phyloP scores from a whole-genome alignment of 2,888 invertebrate genomes.

The Hetaerina titia region DNA sequence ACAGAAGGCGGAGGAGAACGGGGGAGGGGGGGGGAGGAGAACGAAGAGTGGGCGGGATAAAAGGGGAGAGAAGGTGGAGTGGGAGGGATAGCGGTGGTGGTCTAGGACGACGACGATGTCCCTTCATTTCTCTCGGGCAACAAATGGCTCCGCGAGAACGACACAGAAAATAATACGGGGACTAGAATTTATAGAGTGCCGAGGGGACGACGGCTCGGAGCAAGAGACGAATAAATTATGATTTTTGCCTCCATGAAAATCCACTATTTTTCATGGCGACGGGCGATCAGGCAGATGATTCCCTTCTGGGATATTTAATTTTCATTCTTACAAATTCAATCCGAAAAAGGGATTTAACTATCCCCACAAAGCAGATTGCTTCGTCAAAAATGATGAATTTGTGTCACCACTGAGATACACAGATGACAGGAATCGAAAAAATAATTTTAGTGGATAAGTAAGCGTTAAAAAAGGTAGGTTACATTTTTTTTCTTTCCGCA shows the following conservation, averaged over 20 bases:
- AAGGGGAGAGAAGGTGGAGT: background rate
- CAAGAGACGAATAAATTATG: background rate
- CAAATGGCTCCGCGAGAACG: background rate
- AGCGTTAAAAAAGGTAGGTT: too few relatives aligned
- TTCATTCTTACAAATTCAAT: too few relatives aligned
- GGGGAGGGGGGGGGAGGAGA: background rate
- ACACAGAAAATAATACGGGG: background rate
- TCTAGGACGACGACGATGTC: background rate
- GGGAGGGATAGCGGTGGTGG: background rate
- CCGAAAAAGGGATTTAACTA: too few relatives aligned
- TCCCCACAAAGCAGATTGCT: too few relatives aligned
- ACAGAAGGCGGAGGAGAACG: background rate
- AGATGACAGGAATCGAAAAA: too few relatives aligned
- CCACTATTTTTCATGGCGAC: too few relatives aligned
- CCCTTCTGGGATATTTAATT: too few relatives aligned
- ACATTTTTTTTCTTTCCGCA: too few relatives aligned
- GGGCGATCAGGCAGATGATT: too few relatives aligned
- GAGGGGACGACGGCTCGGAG: background rate
- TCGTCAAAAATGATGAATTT: too few relatives aligned
- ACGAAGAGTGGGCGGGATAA: background rate
- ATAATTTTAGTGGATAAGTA: too few relatives aligned
- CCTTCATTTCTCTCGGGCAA: background rate
- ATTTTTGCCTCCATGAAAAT: background rate
- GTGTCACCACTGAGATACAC: too few relatives aligned
- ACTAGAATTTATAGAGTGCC: background rate